phyloP scores from a whole-genome alignment of 2,888 invertebrate genomes.

The Fissipunctia ypsillon region DNA sequence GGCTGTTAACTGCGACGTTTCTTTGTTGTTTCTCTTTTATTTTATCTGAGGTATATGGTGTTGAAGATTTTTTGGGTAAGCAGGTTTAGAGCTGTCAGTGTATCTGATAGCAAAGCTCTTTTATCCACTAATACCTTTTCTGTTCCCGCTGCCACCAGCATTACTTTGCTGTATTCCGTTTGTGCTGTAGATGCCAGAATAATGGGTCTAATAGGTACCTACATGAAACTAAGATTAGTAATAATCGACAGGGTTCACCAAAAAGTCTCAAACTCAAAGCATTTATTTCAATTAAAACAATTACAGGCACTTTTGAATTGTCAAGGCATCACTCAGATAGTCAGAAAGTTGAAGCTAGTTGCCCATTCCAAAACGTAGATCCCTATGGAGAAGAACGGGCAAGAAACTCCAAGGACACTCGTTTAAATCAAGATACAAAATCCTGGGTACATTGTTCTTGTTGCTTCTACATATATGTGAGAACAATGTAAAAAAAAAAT shows the following conservation, averaged over 20 bases:
- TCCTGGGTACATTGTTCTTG: too few species aligned
- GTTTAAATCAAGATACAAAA: too few species aligned
- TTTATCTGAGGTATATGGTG: slow-evolving; percentile 48
- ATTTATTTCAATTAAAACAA: too few species aligned
- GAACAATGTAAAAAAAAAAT: too few species aligned
- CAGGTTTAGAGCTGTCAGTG: slow-evolving; percentile 9
- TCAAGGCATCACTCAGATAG: too few species aligned
- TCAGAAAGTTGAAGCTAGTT: too few species aligned
- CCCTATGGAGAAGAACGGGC: too few species aligned
- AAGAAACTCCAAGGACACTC: too few species aligned
- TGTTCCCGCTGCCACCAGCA: not conserved
- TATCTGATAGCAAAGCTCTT: not conserved
- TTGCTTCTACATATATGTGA: too few species aligned
- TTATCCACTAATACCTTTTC: not conserved
- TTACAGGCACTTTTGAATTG: too few species aligned
- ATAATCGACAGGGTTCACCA: not conserved
- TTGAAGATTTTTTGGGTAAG: slow-evolving; percentile 22
- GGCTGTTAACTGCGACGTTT: slow-evolving; percentile 67
- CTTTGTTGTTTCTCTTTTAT: slow-evolving; percentile 61
- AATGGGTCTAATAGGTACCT: too few species aligned
- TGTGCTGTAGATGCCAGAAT: not conserved
- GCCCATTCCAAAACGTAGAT: too few species aligned
- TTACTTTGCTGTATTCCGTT: not conserved
- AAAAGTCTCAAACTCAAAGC: not conserved
- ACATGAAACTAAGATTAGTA: not conserved